Base-by-base conservation (phyloP, 1,140 invertebrate species). In the Lepidurus couesii region DNA sequence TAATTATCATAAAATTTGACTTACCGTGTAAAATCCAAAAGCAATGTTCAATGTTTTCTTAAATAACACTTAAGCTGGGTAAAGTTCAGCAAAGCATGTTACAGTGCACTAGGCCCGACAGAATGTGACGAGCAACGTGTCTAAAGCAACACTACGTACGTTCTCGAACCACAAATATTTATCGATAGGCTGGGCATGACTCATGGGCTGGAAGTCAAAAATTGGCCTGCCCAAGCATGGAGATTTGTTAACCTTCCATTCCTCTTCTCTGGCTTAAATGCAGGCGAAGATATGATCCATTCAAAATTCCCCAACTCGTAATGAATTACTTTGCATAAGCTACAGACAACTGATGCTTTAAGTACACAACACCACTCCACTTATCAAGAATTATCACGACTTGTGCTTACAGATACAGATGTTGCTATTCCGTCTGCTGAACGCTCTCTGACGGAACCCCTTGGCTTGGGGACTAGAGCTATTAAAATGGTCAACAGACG, bases 151-250 rank as follows among this genome's bases (percentile, higher is more conserved):
- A 65, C 53, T 11, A 65, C 16, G 21, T 65, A 65, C 16, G 16
- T 21, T 21, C 53, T 13, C 21, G 53, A 65, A 16, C 21, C 16
- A 21, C 53, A 65, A 65, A 65, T 65, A 65, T 65, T 65, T 65
- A 65, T 65, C 53, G 7, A 16, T 65, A 65, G 53, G 53, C 53
- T 65, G 53, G 53, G 53, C 53, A 65, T 65, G 53, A 65, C 53
- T 65, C 53, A 65, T 16, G 13, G 53, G 53, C 9, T 11, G 16
- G 53, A 65, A 65, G 53, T 65, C 21, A 21, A 65, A 13, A 65
- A 65, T 21, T 21, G 21, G 13, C 53, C 53, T 21, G 53, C 53
- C 53, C 53, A 65, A 65, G 53, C 53, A 65, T 21, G 53, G 53
- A 65, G 21, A 65, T 21, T 65, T 5, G 16, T 65, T 65, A 65